Evolutionary conservation across 2,113 vertebrate genomes (phyloP), one percentile per base, ranked within the genome.

Genomic region (Cygnus buccinator): DNA sequence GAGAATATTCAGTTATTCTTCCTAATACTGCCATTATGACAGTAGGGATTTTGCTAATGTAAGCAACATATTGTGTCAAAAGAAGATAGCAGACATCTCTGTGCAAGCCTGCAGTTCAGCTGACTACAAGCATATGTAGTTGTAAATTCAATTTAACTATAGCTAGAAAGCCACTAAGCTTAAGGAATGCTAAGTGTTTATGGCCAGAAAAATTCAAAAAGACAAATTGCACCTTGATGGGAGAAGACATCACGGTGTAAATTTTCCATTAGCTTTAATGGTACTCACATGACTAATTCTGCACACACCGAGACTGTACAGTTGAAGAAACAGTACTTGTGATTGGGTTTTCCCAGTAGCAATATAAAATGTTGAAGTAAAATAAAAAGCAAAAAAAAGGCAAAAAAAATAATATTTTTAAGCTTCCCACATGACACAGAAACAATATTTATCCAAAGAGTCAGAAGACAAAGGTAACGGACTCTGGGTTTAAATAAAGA

Each of bases 121-220:
- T 67, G 84, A 71, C 63, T 43, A 19, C 74, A 70, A 84, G 41
- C 50, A 37, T 9, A 55, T n/a, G 52, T 44, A 44, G 77, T 50
- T 87, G 67, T 70, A 95, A 94, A 95, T 91, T 89, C 81, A 83
- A 59, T 91, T 94, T 88, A 88, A 44, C 46, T 52, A 7, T 23
- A 44, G 78, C 5, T 11, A 58, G 33, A 12, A 8, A 93, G 70
- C 59, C 78, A 70, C 91, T 87, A 70, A 52, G 71, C 84, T 61
- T 82, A 62, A 85, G 76, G 58, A 90, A 87, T 67, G 87, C 55
- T 87, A 55, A 93, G 48, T 20, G 54, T 46, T 84, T 77, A 12
- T 59, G 66, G 44, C 39, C 58, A 84, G 48, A 70, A 83, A 85
- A 63, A 89, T 28, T 75, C 25, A 37, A 46, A 68, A 31, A 41